These are phyloP conservation scores for Baryphthengus martii DNA, from an alignment of 2,113 vertebrate species.

Conservation along the genomic window DNA sequence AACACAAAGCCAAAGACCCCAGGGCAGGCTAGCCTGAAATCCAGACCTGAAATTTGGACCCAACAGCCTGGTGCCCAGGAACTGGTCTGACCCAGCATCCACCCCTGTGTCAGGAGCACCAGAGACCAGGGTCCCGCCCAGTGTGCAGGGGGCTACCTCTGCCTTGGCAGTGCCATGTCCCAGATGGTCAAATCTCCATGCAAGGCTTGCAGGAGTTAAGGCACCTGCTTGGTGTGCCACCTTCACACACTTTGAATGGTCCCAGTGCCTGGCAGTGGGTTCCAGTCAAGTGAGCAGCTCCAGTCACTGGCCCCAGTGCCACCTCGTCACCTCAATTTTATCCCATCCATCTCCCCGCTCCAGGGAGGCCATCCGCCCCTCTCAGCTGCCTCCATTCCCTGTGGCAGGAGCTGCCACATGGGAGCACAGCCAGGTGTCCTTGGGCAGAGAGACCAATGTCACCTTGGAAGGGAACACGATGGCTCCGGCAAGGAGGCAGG, in stretches of 20 bases:
- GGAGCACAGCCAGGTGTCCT: background rate
- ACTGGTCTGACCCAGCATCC: background rate
- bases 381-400: background rate
- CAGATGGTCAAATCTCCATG: accelerated
- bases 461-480: background rate
- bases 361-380: background rate
- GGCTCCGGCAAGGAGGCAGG: background rate
- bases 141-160: accelerated
- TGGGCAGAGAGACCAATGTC: background rate
- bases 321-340: background rate
- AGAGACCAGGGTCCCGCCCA: no score
- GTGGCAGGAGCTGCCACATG: background rate
- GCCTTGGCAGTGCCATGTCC: background rate
- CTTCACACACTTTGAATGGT: background rate
- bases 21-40: background rate
- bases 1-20: background rate
- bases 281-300: background rate
- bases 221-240: background rate
- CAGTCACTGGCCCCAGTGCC: background rate
- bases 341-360: background rate
- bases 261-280: background rate
- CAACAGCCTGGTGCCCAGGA: background rate
- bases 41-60: background rate
- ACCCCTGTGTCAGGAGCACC: background rate
- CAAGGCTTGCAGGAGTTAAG: background rate